Evolutionary conservation across 2,888 invertebrate species (phyloP).

Genomic region (Autographa gamma): DNA sequence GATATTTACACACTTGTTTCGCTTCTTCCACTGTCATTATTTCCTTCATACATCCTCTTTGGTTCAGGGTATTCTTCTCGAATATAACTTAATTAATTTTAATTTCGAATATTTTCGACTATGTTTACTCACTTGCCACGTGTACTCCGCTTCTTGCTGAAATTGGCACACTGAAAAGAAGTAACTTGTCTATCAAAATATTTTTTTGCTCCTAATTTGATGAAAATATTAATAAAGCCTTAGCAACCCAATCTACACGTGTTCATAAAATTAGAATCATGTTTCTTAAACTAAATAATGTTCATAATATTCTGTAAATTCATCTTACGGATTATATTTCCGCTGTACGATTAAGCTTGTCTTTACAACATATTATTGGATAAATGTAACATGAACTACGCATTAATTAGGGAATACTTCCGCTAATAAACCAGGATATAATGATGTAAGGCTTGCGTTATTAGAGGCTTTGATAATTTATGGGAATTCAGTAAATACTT

Average conservation of each 20-base stretch:
- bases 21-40: too few relatives aligned
- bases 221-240: too few relatives aligned
- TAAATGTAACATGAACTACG: slow-evolving; percentile 1
- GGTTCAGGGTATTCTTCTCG: too few relatives aligned
- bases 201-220: too few relatives aligned
- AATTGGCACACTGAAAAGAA: too few relatives aligned
- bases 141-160: too few relatives aligned
- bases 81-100: too few relatives aligned
- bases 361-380: background rate
- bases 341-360: background rate
- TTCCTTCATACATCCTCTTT: too few relatives aligned
- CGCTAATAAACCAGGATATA: background rate
- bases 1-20: too few relatives aligned
- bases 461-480: background rate
- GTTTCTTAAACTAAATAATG: background rate
- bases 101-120: too few relatives aligned
- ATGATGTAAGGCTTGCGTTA: background rate
- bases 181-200: too few relatives aligned
- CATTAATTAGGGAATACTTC: slow-evolving; percentile 3
- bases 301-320: background rate
- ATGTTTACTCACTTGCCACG: too few relatives aligned
- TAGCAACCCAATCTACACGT: background rate
- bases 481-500: background rate
- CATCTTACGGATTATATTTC: background rate
- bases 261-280: background rate